phyloP scores from a whole-genome alignment of 1,140 invertebrate genomes.

The Drosophila grimshawi region DNA sequence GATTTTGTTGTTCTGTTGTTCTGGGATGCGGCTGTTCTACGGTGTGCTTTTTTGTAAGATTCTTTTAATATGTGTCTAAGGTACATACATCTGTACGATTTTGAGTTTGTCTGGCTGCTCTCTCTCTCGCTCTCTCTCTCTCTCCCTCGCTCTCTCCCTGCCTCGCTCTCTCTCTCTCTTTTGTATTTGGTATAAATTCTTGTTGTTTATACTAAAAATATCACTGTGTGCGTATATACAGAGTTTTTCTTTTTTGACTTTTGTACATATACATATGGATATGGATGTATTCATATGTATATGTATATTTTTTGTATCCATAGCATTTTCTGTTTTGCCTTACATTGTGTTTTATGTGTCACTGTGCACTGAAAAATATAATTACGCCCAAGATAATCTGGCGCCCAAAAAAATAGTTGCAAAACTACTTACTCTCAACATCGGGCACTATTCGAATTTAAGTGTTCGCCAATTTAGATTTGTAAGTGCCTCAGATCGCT shows the following conservation, averaged over 20 bases:
- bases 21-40: background rate
- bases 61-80: slow-evolving; percentile 31
- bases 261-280: slow-evolving; percentile 7
- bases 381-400: slow-evolving; percentile 30
- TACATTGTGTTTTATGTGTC: slow-evolving; percentile 41
- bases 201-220: slow-evolving; percentile 84
- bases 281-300: background rate
- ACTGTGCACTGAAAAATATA: slow-evolving; percentile 31
- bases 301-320: background rate
- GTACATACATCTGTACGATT: slow-evolving; percentile 12
- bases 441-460: background rate
- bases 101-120: slow-evolving; percentile 24
- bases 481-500: no score
- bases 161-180: slow-evolving; percentile 23
- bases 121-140: slow-evolving; percentile 24
- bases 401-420: slow-evolving; percentile 19
- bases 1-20: slow-evolving; percentile 25
- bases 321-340: slow-evolving; percentile 25
- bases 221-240: slow-evolving; percentile 76
- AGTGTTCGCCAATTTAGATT: no score
- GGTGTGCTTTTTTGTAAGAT: slow-evolving; percentile 41
- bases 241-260: slow-evolving; percentile 22
- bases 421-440: no score
- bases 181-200: slow-evolving; percentile 60
- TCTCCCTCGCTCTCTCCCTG: slow-evolving; percentile 4